A percentile compares a stretch with the other conserved stretches of the same genome.
These are phyloP conservation scores for Ciona savignyi DNA, from an alignment of 23 tunicate genomes.

Conservation along the genomic window DNA sequence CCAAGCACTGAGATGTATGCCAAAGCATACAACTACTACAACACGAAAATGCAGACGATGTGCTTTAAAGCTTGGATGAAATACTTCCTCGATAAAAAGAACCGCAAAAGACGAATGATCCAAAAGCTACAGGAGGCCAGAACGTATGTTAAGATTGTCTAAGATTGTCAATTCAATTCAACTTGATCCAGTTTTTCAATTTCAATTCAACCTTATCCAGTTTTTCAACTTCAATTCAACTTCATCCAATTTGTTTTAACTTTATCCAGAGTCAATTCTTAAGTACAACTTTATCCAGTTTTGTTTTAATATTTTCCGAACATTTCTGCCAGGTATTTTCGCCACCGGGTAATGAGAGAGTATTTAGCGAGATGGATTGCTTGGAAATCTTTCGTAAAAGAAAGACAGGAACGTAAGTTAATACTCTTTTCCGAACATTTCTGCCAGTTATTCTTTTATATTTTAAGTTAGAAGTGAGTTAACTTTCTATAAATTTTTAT, in stretches of 20 bases:
- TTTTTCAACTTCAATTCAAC: no score
- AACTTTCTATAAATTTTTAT: no score
- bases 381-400: constrained; percentile 73
- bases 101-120: constrained; percentile 33
- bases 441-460: no score
- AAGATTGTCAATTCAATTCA: no score
- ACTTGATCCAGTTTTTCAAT: no score
- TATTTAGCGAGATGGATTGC: constrained; percentile 38
- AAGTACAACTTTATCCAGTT: background rate
- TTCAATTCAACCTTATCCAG: no score
- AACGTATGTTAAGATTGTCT: no score
- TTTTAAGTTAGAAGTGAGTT: no score
- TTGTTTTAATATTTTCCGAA: no score
- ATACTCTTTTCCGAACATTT: no score
- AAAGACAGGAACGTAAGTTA: constrained; percentile 53
- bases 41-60: constrained; percentile 25
- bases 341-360: constrained; percentile 46
- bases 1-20: constrained; percentile 76
- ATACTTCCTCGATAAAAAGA: constrained; percentile 56
- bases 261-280: background rate
- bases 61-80: constrained; percentile 68
- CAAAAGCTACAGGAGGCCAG: constrained; percentile 64
- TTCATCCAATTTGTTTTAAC: background rate
- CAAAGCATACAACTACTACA: constrained; percentile 60
- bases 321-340: constrained; percentile 54